phyloP scores from a whole-genome alignment of 2,113 vertebrate genomes.

The Centropus unirufus region DNA sequence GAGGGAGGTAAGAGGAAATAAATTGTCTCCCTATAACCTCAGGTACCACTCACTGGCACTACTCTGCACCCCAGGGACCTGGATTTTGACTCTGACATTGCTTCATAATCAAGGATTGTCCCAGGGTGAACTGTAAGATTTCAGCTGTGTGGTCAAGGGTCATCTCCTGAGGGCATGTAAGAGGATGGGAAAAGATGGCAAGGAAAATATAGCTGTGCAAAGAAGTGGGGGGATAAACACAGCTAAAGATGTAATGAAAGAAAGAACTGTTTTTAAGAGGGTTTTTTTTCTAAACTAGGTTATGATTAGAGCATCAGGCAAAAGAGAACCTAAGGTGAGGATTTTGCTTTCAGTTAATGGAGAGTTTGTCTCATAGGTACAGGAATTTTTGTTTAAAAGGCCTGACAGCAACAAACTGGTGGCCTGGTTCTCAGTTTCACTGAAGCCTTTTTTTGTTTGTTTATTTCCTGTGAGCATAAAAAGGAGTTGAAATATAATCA shows the following conservation, averaged over 20 bases:
- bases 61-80: conserved; percentile 1
- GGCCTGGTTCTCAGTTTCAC: background rate
- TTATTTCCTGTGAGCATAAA: background rate
- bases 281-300: background rate
- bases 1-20: background rate
- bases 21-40: background rate
- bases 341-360: background rate
- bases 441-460: background rate
- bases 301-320: background rate
- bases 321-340: background rate
- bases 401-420: background rate
- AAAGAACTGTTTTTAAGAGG: background rate
- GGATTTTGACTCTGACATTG: conserved; percentile 26
- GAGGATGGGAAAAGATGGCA: conserved; percentile 9
- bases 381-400: background rate
- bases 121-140: background rate
- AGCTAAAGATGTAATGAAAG: conserved; percentile 6
- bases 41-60: conserved; percentile 41
- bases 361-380: background rate
- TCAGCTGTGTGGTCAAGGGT: background rate
- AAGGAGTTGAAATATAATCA: background rate
- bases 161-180: conserved; percentile 44
- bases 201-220: conserved; percentile 36
- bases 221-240: background rate
- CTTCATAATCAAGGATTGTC: conserved; percentile 50